Conservation (phyloP, 2,797 vertebrate species). For the Peromyscus aztecus region DNA sequence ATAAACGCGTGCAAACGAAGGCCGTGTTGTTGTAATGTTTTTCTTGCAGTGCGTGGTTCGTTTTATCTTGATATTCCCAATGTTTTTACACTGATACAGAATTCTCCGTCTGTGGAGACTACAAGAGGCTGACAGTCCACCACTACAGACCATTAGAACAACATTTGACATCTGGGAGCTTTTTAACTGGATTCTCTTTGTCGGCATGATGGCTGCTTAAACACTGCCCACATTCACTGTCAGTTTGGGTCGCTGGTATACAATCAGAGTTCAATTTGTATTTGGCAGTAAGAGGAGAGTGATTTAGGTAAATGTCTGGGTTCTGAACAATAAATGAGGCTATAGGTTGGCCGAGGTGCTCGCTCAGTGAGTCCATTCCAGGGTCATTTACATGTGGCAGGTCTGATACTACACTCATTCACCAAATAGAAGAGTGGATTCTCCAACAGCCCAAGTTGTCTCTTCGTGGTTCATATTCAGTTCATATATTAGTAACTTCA, state of each 20-base stretch:
- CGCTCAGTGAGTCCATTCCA: not conserved
- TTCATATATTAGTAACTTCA: constrained; percentile 17
- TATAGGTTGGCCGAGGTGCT: too few species aligned
- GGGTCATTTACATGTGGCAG: not conserved
- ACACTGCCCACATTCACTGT: not conserved
- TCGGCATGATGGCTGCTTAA: not conserved
- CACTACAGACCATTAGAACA: not conserved
- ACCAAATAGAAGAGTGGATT: not conserved
- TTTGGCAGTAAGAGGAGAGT: not conserved
- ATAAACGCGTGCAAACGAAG: constrained; percentile 30
- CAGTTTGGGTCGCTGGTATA: not conserved
- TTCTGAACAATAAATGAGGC: not conserved
- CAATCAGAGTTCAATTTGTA: not conserved
- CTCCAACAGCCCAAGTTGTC: not conserved
- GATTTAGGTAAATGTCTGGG: not conserved
- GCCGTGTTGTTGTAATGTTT: not conserved
- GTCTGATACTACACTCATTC: not conserved
- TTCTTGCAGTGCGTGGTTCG: not conserved
- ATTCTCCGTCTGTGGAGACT: not conserved
- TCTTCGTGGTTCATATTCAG: not conserved
- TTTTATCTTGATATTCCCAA: not conserved
- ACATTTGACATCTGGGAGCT: not conserved
- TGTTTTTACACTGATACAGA: not conserved
- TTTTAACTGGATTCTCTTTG: constrained; percentile 19
- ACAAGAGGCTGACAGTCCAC: not conserved